Conservation (phyloP, 2,888 invertebrate genomes). For the Cartodere bifasciata region DNA sequence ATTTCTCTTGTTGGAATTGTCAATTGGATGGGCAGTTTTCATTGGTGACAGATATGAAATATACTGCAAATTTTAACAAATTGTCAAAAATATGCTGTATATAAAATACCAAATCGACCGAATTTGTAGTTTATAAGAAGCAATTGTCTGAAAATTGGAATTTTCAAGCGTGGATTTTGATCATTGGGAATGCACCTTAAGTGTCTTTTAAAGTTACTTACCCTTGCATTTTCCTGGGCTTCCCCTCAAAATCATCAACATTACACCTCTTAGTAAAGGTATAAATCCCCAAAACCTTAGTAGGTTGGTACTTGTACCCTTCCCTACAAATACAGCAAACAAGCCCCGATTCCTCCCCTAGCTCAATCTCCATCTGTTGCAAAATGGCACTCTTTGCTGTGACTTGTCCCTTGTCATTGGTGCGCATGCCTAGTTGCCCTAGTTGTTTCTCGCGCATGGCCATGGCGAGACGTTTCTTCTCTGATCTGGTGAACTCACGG, state of each 20-base stretch:
- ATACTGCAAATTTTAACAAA: too few species aligned
- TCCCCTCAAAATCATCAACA: constrained; percentile 85
- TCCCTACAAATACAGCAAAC: constrained; percentile 97
- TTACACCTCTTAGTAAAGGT: constrained; percentile 93
- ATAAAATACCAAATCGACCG: too few species aligned
- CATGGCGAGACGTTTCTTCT: constrained; percentile 97
- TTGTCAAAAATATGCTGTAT: too few species aligned
- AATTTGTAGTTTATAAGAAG: too few species aligned
- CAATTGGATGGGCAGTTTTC: too few species aligned
- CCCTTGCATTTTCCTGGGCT: constrained; percentile 45
- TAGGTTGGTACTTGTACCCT: constrained; percentile 91
- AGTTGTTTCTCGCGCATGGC: constrained; percentile 94
- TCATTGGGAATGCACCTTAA: too few species aligned
- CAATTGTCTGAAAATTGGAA: too few species aligned
- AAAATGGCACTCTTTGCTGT: constrained; percentile 83
- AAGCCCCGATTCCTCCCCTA: constrained; percentile 90
- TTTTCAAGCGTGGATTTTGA: too few species aligned
- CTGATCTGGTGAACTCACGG: constrained; percentile 84
- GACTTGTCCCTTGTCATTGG: constrained; percentile 92
- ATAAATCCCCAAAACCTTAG: constrained; percentile 89
- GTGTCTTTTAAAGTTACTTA: too few species aligned
- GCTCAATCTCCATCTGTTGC: constrained; percentile 78
- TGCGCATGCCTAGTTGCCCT: constrained; percentile 87
- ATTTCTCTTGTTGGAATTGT: too few species aligned
- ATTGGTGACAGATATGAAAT: too few species aligned